phyloP scores from a whole-genome alignment of 2,113 vertebrate species.

The Thalassoma bifasciatum region DNA sequence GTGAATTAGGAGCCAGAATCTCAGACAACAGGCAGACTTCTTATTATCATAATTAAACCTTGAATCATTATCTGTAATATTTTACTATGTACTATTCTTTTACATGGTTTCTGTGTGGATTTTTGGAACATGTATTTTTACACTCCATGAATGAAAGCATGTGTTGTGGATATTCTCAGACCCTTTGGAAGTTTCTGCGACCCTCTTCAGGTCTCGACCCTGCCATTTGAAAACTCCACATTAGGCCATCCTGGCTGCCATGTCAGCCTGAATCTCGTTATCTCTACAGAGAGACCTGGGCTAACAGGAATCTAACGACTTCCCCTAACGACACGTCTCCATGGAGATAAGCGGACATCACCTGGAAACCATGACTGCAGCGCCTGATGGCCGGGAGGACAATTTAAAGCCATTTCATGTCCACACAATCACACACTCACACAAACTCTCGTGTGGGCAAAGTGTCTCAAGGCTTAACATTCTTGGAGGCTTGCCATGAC shows the following conservation, averaged over 20 bases:
- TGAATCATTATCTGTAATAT: background rate
- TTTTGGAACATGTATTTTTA: background rate
- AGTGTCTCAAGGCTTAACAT: slow-evolving; percentile 27
- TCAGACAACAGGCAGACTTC: too few relatives aligned
- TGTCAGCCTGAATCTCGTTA: slow-evolving; percentile 90
- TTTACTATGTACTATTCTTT: background rate
- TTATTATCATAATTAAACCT: background rate
- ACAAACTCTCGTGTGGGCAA: slow-evolving; percentile 44
- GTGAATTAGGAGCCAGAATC: background rate
- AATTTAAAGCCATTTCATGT: slow-evolving; percentile 71
- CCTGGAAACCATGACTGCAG: slow-evolving; percentile 87
- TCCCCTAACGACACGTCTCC: slow-evolving; percentile 85
- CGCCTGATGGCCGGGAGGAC: slow-evolving; percentile 52
- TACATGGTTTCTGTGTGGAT: background rate
- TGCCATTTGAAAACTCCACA: slow-evolving; percentile 42
- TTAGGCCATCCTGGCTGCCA: slow-evolving; percentile 54
- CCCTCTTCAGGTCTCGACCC: slow-evolving; percentile 34
- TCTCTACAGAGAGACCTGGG: slow-evolving; percentile 90
- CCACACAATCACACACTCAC: slow-evolving; percentile 38
- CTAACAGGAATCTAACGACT: slow-evolving; percentile 86
- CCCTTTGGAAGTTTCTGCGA: slow-evolving; percentile 36
- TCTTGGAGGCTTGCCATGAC: slow-evolving; percentile 3
- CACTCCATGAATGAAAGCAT: background rate
- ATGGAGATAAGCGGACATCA: slow-evolving; percentile 89
- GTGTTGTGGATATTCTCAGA: slow-evolving; percentile 6